Conservation (phyloP, 1,140 invertebrate genomes). For the Linepithema humile region DNA sequence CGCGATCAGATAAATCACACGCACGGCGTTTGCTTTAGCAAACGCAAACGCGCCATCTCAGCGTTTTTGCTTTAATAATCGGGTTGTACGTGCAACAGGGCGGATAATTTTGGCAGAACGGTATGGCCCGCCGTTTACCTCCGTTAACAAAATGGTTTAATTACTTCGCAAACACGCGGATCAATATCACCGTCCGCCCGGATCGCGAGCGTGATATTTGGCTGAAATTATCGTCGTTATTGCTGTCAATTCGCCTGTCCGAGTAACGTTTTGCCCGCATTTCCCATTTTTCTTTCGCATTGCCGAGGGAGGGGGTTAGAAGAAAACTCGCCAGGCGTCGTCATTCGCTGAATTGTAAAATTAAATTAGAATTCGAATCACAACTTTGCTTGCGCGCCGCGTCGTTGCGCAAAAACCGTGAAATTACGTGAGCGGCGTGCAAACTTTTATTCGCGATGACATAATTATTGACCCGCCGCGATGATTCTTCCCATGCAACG, state of each 20-base stretch:
- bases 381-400: background rate
- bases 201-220: constrained; percentile 22
- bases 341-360: background rate
- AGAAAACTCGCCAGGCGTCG: background rate
- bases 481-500: constrained; percentile 37
- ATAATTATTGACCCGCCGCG: constrained; percentile 42
- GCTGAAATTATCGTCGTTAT: constrained; percentile 12
- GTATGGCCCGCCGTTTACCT: constrained; percentile 41
- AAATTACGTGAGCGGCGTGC: constrained; percentile 52
- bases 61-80: constrained; percentile 59
- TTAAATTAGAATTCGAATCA: background rate
- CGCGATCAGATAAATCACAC: constrained; percentile 63
- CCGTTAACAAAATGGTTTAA: constrained; percentile 59
- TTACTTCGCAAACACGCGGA: constrained; percentile 41
- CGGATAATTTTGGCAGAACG: constrained; percentile 59
- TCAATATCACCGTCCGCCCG: constrained; percentile 40
- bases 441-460: constrained; percentile 44
- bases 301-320: too few species aligned
- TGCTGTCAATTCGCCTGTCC: background rate
- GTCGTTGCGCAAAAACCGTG: constrained; percentile 7
- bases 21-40: constrained; percentile 30
- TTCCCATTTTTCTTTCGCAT: constrained; percentile 10
- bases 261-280: background rate
- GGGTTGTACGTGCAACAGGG: background rate
- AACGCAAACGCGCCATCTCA: constrained; percentile 21